Conservation (phyloP, 2,888 invertebrate species). For the Polyommatus iphigenia region DNA sequence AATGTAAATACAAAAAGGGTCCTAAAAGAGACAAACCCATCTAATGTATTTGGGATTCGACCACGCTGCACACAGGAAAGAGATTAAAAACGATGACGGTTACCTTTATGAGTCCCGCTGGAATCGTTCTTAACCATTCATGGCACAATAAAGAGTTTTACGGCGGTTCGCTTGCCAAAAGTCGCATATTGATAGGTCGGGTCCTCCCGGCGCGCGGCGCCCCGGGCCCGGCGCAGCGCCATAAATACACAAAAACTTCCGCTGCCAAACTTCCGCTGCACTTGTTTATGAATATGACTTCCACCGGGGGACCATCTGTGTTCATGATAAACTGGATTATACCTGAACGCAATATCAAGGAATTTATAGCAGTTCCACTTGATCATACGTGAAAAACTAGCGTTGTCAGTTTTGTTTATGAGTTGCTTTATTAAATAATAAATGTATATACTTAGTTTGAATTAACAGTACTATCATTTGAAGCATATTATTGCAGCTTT, state of each 20-base stretch:
- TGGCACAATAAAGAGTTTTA: slow-evolving; percentile 43
- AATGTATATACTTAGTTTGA: neutral
- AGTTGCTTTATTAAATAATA: neutral
- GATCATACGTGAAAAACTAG: slow-evolving; percentile 22
- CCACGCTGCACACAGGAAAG: neutral
- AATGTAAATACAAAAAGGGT: neutral
- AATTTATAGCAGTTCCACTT: slow-evolving; percentile 24
- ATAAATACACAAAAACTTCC: slow-evolving; percentile 71
- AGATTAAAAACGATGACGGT: slow-evolving; percentile 18
- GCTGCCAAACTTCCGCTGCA: slow-evolving; percentile 70
- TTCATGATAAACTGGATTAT: slow-evolving; percentile 38
- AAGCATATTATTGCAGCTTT: neutral
- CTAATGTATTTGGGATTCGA: neutral
- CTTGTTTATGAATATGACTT: slow-evolving; percentile 68
- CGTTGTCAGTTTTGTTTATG: neutral
- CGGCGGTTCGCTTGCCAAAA: slow-evolving; percentile 48
- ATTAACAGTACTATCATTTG: neutral
- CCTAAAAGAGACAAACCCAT: neutral
- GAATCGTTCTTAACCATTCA: slow-evolving; percentile 25
- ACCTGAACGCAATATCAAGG: slow-evolving; percentile 32
- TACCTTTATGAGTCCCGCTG: slow-evolving; percentile 15
- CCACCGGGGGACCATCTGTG: slow-evolving; percentile 50
- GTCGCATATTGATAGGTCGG: slow-evolving; percentile 46
- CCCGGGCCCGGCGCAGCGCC: slow-evolving; percentile 51
- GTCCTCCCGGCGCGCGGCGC: slow-evolving; percentile 47